A percentile compares a stretch with the other conserved stretches of the same genome.
Evolutionary conservation across 2,888 invertebrate genomes (phyloP).

Genomic region (Venustoraphidia nigricollis): DNA sequence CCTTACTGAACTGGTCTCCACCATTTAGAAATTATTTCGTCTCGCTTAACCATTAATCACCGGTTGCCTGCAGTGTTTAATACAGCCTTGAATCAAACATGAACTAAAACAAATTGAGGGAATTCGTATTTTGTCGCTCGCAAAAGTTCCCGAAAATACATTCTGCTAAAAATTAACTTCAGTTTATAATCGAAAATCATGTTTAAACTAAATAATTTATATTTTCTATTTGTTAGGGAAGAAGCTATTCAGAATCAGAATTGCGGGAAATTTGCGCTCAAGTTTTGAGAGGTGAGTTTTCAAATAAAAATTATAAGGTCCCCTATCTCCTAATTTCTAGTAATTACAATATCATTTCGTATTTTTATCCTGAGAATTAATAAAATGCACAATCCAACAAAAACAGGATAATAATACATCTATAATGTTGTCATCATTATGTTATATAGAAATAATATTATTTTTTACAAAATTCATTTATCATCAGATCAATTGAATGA

Average conservation of each 20-base stretch:
- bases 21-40: no score
- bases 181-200: neutral
- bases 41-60: no score
- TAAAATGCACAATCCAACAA: constrained; percentile 3
- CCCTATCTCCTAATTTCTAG: no score
- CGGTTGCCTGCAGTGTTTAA: no score
- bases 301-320: neutral
- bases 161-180: no score
- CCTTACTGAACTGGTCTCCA: no score
- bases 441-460: neutral
- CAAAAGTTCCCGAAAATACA: no score
- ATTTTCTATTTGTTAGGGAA: constrained; percentile 32
- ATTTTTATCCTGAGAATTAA: neutral
- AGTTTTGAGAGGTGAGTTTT: constrained; percentile 52
- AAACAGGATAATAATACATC: constrained; percentile 1
- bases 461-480: neutral
- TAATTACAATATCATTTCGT: no score
- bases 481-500: constrained; percentile 57
- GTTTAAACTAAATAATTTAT: constrained; percentile 1
- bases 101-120: no score
- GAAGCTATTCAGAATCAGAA: constrained; percentile 53
- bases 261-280: constrained; percentile 67
- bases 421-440: no score
- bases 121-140: no score
- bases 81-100: no score